Base-by-base conservation (phyloP, 2,888 invertebrate genomes). In the Uloborus plumipes region DNA sequence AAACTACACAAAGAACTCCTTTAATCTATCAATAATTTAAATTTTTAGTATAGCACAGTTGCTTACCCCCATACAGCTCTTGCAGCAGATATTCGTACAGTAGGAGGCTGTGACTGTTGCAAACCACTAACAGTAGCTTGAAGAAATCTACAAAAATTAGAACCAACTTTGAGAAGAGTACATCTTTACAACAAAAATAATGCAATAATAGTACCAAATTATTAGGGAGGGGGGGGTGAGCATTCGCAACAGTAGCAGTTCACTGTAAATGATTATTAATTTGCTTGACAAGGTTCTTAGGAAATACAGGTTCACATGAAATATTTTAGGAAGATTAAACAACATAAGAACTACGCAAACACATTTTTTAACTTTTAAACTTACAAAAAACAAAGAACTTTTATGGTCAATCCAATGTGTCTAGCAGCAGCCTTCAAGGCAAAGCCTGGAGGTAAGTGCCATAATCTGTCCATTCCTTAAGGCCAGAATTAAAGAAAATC, bases 41-140 rank as follows among this genome's bases (percentile, higher is more conserved):
- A 55, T 2, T n/a, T n/a, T 58, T 58, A 58, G 2, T 20, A 39
- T 59, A 59, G 22, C 1, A 20, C 2, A 59, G 1, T 22, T 18
- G 69, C 78, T 62, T 71, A 86, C 86, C 86, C 85, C 72, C 76
- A 89, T 26, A 90, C 88, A n/a, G 90, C 88, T 82, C 90, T 87
- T 9, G 91, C 90, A 3, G 91, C 91, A n/a, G 91, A 91, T 66
- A 92, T 91, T 59, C 91, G 88, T 39, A 92, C 90, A 84, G 90
- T 90, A 51, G 91, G 88, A 0, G 90, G 89, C 85, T 92, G 92
- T 71, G 89, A 89, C 59, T 89, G 90, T 76, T 90, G 90, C 31
- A 92, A 88, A 0, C 91, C 92, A 67, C 90, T 90, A 0, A 92
- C 91, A 3, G 91, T 91, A 9, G 91, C 73, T 81, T 85, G 82